Percentiles rank a stretch among this genome's conserved stretches.
These are phyloP conservation scores for Tylochromis polylepis DNA, from an alignment of 2,113 vertebrate species.

Conservation along the genomic window DNA sequence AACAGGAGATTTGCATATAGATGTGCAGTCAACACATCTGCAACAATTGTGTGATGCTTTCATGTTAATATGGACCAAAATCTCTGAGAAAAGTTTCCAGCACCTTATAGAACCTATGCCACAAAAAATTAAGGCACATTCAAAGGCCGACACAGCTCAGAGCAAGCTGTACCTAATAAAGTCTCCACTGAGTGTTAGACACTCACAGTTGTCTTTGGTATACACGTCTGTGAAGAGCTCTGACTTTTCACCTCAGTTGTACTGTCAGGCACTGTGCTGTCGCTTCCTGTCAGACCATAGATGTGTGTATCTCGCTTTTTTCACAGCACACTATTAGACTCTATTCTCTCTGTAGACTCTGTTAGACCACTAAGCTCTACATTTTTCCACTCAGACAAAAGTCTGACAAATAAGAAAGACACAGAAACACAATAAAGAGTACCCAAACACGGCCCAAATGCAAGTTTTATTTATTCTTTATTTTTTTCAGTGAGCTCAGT, in stretches of 20 bases:
- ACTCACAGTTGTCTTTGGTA: no score
- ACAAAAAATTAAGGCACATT: neutral
- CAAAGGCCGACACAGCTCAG: neutral
- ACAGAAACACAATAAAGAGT: neutral
- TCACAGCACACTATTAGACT: no score
- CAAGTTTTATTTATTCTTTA: neutral
- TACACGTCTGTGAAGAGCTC: no score
- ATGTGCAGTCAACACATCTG: rapidly evolving
- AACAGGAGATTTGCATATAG: neutral
- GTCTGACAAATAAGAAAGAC: neutral
- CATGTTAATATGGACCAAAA: neutral
- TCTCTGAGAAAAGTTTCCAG: neutral
- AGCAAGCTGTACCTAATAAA: rapidly evolving
- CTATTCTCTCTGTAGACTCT: neutral
- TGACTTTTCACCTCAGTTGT: rapidly evolving
- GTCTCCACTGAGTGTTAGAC: neutral
- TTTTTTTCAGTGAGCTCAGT: no score
- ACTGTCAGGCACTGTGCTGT: rapidly evolving
- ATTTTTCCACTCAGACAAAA: neutral
- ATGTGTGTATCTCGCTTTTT: no score
- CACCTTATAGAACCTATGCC: rapidly evolving
- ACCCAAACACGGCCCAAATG: neutral
- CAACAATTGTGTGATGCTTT: neutral
- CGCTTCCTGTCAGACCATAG: rapidly evolving
- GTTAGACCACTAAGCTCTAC: neutral